Evolutionary conservation across 2,797 vertebrate species (phyloP), one percentile per base, ranked within the genome.

Genomic region (Macropus fuliginosus): DNA sequence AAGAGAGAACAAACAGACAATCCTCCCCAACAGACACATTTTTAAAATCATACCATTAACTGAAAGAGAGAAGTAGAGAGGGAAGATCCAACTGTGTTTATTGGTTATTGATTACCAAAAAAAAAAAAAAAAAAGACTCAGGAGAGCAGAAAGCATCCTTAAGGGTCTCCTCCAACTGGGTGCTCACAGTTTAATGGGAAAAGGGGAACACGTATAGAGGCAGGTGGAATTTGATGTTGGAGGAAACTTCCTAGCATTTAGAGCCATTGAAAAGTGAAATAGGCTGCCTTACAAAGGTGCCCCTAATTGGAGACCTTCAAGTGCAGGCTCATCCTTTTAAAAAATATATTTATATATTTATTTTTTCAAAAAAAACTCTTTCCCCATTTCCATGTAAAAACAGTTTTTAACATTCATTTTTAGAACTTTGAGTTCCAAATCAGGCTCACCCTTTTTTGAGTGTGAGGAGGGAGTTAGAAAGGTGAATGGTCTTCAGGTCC

Each of bases 401-500:
- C 56, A 57, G 3, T 28, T 57, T 57, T 57, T 1, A 57, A 28
- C 56, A 57, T 57, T 57, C 27, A 28, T 9, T 57, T 57, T 57
- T 10, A 57, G 9, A 28, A 57, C 56, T 57, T 28, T 57, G 56
- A 28, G 56, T 57, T 57, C 27, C 27, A 57, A 57, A 28, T 57
- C 21, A 56, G 34, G 46, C 4, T 28, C 54, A 56, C 54, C 24
- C 74, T 40, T 62, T 62, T 5, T 2, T 10, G 81, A 87, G 55
- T 46, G 40, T 28, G 14, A 0, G 52, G 91, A n/a, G 55, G 55
- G 57, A 0, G 0, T 27, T 1, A 92, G 6, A 90, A 34, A 90
- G 89, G 54, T 18, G 0, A 21, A 5, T 40, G 66, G 66, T 21
- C 34, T 40, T 40, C n/a, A 11, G 16, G 14, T 40, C n/a, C 66